These are phyloP conservation scores for Eutolmus rufibarbis DNA, from an alignment of 2,888 invertebrate species.

Conservation along the genomic window DNA sequence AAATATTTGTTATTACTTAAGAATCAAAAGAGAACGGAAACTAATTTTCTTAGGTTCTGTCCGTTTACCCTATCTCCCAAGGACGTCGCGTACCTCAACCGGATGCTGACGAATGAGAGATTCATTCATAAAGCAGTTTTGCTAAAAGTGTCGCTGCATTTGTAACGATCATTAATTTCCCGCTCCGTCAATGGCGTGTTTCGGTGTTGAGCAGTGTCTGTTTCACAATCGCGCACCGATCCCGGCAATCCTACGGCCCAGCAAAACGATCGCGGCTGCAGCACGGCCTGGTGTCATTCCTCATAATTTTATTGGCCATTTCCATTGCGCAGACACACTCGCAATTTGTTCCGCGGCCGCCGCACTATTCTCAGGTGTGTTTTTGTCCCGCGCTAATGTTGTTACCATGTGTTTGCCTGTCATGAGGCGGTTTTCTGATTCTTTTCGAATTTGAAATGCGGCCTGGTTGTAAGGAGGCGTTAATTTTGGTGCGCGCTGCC, in stretches of 20 bases:
- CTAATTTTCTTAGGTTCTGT: background rate
- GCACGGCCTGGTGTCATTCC: background rate
- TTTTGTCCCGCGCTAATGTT: background rate
- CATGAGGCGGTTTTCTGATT: background rate
- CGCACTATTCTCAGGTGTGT: background rate
- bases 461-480: conserved; percentile 14
- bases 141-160: background rate
- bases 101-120: background rate
- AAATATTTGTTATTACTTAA: too few species aligned
- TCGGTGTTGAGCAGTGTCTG: background rate
- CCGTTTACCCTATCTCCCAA: background rate
- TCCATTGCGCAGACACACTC: background rate
- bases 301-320: background rate
- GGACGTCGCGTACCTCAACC: background rate
- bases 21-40: background rate
- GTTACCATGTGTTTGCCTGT: background rate
- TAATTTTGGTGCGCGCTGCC: background rate
- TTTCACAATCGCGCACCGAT: background rate
- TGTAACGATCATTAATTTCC: background rate
- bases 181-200: background rate
- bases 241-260: background rate
- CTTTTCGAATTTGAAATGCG: conserved; percentile 20
- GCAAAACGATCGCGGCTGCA: background rate
- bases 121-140: background rate
- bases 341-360: background rate